phyloP scores from a whole-genome alignment of 2,113 vertebrate genomes.

The Aplodontia rufa region DNA sequence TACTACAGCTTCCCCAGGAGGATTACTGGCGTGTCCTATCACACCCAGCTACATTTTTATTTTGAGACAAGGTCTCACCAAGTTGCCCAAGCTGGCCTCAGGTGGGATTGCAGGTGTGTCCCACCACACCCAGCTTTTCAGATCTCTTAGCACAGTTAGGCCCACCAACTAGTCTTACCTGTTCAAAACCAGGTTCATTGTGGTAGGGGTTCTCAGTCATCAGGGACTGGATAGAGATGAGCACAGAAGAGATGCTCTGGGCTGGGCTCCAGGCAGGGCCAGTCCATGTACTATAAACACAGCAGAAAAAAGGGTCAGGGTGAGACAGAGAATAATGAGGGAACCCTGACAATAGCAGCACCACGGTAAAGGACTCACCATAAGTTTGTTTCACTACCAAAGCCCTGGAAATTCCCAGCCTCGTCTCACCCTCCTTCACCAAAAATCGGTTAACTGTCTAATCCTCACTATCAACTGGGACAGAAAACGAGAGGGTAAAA shows the following conservation, averaged over 20 bases:
- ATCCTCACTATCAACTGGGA: constrained; percentile 29
- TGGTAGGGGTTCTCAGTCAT: constrained; percentile 99
- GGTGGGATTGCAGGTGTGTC: not conserved
- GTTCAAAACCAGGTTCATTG: constrained; percentile 98
- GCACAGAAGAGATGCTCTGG: constrained; percentile 98
- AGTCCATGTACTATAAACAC: constrained; percentile 93
- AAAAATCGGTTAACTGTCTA: constrained; percentile 54
- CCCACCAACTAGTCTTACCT: constrained; percentile 86
- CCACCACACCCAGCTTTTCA: not conserved
- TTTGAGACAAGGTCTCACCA: not conserved
- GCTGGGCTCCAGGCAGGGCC: constrained; percentile 99
- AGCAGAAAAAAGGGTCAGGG: not conserved
- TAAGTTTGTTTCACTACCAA: constrained; percentile 61
- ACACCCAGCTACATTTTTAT: not conserved
- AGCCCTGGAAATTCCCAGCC: constrained; percentile 47
- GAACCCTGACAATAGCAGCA: not conserved
- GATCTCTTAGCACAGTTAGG: not conserved
- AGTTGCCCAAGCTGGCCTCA: not conserved
- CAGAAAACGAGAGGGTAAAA: not conserved
- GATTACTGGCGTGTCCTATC: not conserved
- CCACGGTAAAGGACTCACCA: not conserved
- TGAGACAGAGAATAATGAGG: not conserved
- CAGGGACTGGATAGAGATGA: constrained; percentile 98
- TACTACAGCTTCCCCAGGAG: not conserved
- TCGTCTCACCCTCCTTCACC: constrained; percentile 45